These are phyloP conservation scores for Pleuronectes platessa DNA, from an alignment of 2,113 vertebrate species.

Conservation along the genomic window DNA sequence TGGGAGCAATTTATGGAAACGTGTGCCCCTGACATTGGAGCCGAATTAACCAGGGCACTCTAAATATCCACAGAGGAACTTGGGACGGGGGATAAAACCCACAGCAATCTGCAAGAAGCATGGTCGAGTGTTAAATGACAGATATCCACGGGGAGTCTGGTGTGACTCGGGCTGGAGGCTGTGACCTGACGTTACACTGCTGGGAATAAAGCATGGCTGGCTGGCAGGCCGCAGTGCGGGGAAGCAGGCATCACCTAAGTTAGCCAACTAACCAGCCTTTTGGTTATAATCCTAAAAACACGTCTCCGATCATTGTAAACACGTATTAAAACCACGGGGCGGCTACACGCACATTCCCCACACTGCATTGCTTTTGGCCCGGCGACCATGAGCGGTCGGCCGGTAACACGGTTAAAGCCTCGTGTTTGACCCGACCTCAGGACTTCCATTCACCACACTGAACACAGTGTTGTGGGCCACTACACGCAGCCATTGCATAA, in stretches of 20 bases:
- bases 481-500: not conserved
- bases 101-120: not conserved
- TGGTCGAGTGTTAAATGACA: not conserved
- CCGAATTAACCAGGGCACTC: not conserved
- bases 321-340: not conserved
- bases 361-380: not conserved
- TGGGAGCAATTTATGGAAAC: not conserved
- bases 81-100: not conserved
- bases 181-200: conserved; percentile 52
- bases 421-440: conserved; percentile 1
- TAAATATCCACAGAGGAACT: not conserved
- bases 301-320: no score
- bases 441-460: not conserved
- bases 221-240: conserved; percentile 60
- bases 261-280: not conserved
- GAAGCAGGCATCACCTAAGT: conserved; percentile 12
- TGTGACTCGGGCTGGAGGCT: not conserved
- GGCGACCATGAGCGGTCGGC: not conserved
- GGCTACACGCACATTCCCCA: not conserved
- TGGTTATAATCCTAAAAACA: not conserved
- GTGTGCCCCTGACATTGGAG: not conserved
- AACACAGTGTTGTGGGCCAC: not conserved
- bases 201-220: conserved; percentile 33
- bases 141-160: not conserved
- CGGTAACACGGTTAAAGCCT: conserved; percentile 26